These are phyloP conservation scores for Cercopithecus neglectus DNA, from an alignment of 2,797 vertebrate species.

Conservation along the genomic window DNA sequence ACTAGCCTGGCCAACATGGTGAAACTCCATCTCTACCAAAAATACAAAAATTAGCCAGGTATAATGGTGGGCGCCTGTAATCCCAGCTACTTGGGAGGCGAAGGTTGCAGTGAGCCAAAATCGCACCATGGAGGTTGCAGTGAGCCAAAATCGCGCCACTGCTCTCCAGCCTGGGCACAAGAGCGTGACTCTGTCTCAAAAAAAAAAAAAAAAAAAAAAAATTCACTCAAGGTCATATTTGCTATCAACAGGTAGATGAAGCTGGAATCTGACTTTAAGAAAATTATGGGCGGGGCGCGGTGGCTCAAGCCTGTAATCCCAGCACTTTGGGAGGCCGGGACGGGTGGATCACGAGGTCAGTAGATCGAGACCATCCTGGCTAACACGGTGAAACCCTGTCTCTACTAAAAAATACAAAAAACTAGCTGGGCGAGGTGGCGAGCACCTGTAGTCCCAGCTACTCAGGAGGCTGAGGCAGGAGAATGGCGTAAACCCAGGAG, in stretches of 20 bases:
- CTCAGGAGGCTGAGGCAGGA: too few species aligned
- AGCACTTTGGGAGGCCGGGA: too few species aligned
- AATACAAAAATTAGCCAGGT: background rate
- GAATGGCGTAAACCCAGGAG: too few species aligned
- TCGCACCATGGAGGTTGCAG: background rate
- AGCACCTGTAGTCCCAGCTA: too few species aligned
- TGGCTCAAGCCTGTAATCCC: too few species aligned
- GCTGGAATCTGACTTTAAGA: conserved; percentile 30
- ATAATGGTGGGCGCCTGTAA: background rate
- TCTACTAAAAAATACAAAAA: too few species aligned
- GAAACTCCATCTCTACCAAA: background rate
- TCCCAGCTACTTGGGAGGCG: background rate
- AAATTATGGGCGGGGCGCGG: background rate
- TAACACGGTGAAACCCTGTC: too few species aligned
- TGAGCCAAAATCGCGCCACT: background rate
- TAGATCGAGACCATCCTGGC: too few species aligned
- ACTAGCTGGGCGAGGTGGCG: too few species aligned
- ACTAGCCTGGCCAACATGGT: background rate
- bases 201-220: background rate
- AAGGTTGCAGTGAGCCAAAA: background rate
- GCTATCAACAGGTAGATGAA: background rate
- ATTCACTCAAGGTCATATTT: background rate
- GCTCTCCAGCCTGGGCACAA: background rate
- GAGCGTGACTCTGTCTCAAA: background rate
- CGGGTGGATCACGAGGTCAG: too few species aligned